Conservation (phyloP, 2,888 invertebrate species). For the Eupithecia centaureata region DNA sequence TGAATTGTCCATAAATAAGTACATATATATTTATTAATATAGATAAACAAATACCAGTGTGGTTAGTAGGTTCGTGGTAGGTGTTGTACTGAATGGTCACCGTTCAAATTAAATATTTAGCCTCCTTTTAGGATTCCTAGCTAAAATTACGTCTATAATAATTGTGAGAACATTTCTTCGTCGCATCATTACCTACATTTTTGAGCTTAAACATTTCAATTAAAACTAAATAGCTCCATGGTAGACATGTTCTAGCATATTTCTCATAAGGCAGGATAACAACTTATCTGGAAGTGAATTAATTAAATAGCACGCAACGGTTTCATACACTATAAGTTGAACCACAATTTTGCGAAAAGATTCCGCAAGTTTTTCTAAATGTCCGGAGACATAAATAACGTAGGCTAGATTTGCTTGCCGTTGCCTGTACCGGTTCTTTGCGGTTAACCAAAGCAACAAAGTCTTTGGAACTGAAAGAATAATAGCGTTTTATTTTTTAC, state of each 20-base stretch:
- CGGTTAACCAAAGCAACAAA: constrained; percentile 31
- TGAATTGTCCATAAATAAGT: no score
- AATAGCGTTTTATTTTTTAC: constrained; percentile 6
- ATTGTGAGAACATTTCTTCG: constrained; percentile 16
- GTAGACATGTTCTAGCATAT: constrained; percentile 22
- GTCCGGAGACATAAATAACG: constrained; percentile 36
- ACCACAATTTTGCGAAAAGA: constrained; percentile 40
- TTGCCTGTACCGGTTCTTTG: constrained; percentile 31
- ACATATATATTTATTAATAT: no score
- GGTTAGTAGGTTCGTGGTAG: no score
- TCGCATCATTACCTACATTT: constrained; percentile 8
- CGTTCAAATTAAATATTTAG: background rate
- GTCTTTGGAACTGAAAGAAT: constrained; percentile 20
- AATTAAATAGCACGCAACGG: constrained; percentile 41
- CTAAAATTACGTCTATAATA: background rate
- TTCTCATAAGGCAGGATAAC: constrained; percentile 35
- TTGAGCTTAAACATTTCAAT: constrained; percentile 14
- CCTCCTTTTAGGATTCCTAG: constrained; percentile 2
- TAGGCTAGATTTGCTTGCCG: constrained; percentile 35
- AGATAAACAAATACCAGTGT: no score
- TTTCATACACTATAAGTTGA: constrained; percentile 33
- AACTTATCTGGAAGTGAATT: constrained; percentile 40
- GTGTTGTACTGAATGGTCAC: background rate
- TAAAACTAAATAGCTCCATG: constrained; percentile 20
- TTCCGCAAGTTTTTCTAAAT: constrained; percentile 28